A percentile compares a stretch with the other conserved stretches of the same genome.
Evolutionary conservation across 2,113 vertebrate genomes (phyloP).

Genomic region (Theristicus caerulescens): DNA sequence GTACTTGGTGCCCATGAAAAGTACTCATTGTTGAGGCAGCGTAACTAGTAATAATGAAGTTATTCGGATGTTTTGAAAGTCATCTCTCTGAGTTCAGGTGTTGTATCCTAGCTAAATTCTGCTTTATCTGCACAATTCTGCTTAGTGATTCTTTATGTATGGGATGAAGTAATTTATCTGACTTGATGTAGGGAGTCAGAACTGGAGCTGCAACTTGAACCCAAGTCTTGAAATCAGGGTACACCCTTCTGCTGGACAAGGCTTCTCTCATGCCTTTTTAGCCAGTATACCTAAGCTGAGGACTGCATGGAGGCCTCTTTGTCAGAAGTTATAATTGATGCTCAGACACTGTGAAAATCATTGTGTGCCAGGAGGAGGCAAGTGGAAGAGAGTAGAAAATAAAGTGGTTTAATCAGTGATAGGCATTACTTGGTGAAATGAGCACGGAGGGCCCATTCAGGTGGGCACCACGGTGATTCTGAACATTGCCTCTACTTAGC

Average conservation of each 20-base stretch:
- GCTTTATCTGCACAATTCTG: not conserved
- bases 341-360: not conserved
- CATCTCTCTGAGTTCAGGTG: not conserved
- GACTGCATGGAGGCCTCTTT: not conserved
- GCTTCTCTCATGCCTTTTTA: not conserved
- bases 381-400: not conserved
- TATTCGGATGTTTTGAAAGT: not conserved
- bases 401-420: not conserved
- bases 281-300: not conserved
- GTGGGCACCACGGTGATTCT: not conserved
- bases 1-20: not conserved
- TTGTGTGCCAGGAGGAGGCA: not conserved
- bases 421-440: not conserved
- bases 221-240: not conserved
- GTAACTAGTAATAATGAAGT: not conserved
- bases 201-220: not conserved
- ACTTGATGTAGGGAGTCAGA: not conserved
- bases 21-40: not conserved
- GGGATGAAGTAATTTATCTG: not conserved
- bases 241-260: not conserved
- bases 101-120: not conserved
- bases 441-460: not conserved
- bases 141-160: not conserved
- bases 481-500: not conserved
- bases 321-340: not conserved